Percentiles rank a stretch among this genome's conserved stretches.
These are phyloP conservation scores for Tiphia femorata DNA, from an alignment of 2,888 invertebrate species.

Conservation along the genomic window DNA sequence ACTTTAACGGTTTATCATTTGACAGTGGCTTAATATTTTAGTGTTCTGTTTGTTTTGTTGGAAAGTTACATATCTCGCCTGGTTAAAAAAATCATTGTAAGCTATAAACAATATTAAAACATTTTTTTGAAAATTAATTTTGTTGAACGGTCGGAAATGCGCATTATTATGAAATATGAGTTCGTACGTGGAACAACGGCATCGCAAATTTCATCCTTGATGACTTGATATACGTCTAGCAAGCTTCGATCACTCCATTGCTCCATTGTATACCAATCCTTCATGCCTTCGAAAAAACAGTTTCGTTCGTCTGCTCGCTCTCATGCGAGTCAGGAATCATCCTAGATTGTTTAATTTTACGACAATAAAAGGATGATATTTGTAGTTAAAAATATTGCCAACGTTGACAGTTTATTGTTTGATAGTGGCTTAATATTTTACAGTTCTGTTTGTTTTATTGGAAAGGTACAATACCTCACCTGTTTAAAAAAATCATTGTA, in stretches of 20 bases:
- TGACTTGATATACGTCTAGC: no score
- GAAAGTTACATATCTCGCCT: background rate
- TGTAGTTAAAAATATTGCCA: background rate
- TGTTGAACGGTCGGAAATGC: background rate
- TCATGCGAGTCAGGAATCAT: no score
- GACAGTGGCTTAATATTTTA: background rate
- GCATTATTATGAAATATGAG: background rate
- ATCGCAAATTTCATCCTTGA: no score
- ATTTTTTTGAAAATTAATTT: background rate
- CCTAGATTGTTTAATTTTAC: no score
- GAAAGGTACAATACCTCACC: background rate
- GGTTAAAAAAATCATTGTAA: background rate
- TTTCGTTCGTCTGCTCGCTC: background rate
- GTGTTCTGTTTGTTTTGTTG: background rate
- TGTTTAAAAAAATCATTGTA: background rate
- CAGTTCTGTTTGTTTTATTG: background rate
- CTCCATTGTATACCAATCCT: no score
- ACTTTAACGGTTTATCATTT: slow-evolving; percentile 1
- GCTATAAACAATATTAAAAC: background rate
- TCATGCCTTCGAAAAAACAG: no score
- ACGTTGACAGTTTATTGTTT: background rate
- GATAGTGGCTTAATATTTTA: background rate
- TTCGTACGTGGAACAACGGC: no score
- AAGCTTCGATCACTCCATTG: no score
- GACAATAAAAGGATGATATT: slow-evolving; percentile 1